Percentiles rank a stretch among this genome's conserved stretches.
These are phyloP conservation scores for Anser cygnoides DNA, from an alignment of 2,113 vertebrate genomes.

Conservation along the genomic window DNA sequence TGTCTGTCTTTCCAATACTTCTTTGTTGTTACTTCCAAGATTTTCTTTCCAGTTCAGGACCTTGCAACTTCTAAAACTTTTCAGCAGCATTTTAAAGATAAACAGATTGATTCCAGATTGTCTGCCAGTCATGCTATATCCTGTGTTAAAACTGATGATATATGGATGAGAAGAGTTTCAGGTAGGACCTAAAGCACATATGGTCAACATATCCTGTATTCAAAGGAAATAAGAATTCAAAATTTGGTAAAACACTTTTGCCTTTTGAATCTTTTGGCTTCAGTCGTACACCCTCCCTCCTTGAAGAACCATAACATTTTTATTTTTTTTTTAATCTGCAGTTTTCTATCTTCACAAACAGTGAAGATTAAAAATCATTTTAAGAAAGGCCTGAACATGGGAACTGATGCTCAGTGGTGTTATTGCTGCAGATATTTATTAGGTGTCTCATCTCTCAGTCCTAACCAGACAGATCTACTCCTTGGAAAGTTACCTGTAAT, in stretches of 20 bases:
- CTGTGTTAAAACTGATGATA: constrained; percentile 60
- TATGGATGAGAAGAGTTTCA: constrained; percentile 52
- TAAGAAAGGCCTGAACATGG: not conserved
- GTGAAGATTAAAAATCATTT: not conserved
- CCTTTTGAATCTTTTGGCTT: constrained; percentile 10
- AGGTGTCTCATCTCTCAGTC: not conserved
- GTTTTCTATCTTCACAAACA: not conserved
- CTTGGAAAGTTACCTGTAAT: not conserved
- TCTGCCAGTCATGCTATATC: constrained; percentile 54
- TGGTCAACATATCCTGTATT: constrained; percentile 49
- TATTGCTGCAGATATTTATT: not conserved
- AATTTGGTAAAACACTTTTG: constrained; percentile 22
- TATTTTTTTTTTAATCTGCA: not conserved
- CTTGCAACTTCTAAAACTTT: constrained; percentile 68
- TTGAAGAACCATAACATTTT: not conserved
- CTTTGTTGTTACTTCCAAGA: constrained; percentile 72
- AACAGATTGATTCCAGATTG: constrained; percentile 72
- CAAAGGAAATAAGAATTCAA: constrained; percentile 31
- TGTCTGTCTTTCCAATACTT: constrained; percentile 42
- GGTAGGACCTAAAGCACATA: constrained; percentile 62
- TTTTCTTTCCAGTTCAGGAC: constrained; percentile 57
- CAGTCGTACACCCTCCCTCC: not conserved
- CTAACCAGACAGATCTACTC: not conserved
- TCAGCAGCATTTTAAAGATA: constrained; percentile 68
- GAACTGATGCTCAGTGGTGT: not conserved